Percentiles rank a stretch among this genome's conserved stretches.
These are phyloP conservation scores for Nowickia ferox DNA, from an alignment of 2,888 invertebrate species.

Conservation along the genomic window DNA sequence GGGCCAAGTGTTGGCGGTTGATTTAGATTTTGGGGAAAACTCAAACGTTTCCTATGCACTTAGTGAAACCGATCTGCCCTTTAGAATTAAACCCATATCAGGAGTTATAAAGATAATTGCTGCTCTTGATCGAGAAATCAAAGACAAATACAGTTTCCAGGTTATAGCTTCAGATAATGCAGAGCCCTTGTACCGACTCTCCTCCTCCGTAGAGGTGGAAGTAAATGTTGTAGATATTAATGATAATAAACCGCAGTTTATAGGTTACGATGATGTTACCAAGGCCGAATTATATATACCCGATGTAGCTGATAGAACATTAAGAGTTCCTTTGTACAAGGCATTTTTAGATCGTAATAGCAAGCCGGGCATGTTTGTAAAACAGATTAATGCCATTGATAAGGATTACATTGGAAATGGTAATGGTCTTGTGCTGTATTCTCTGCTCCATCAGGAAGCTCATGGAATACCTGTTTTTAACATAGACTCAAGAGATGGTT, in stretches of 20 bases:
- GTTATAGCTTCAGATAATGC: slow-evolving; percentile 91
- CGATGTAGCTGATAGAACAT: slow-evolving; percentile 76
- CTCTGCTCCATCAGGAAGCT: slow-evolving; percentile 87
- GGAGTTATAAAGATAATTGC: slow-evolving; percentile 90
- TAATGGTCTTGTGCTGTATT: slow-evolving; percentile 92
- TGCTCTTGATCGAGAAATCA: slow-evolving; percentile 89
- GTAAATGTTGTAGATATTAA: slow-evolving; percentile 92
- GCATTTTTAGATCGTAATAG: slow-evolving; percentile 90
- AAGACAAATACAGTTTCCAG: slow-evolving; percentile 88
- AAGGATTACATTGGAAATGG: slow-evolving; percentile 93
- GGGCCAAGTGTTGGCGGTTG: slow-evolving; percentile 90
- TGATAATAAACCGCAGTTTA: slow-evolving; percentile 92
- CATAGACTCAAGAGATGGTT: slow-evolving; percentile 93
- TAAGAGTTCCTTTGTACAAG: slow-evolving; percentile 88
- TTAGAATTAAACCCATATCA: slow-evolving; percentile 87
- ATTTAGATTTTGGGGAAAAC: slow-evolving; percentile 91
- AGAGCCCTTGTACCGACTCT: slow-evolving; percentile 84
- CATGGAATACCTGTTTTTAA: slow-evolving; percentile 86
- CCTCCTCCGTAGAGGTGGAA: slow-evolving; percentile 90
- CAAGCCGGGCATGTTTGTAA: slow-evolving; percentile 89
- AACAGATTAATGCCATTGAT: slow-evolving; percentile 92
- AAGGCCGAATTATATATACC: slow-evolving; percentile 77
- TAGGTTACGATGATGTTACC: slow-evolving; percentile 87
- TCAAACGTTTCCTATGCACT: slow-evolving; percentile 89
- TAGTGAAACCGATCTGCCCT: slow-evolving; percentile 86